Evolutionary conservation across 2,113 vertebrate genomes (phyloP), one percentile per base, ranked within the genome.

Genomic region (Natator depressus): DNA sequence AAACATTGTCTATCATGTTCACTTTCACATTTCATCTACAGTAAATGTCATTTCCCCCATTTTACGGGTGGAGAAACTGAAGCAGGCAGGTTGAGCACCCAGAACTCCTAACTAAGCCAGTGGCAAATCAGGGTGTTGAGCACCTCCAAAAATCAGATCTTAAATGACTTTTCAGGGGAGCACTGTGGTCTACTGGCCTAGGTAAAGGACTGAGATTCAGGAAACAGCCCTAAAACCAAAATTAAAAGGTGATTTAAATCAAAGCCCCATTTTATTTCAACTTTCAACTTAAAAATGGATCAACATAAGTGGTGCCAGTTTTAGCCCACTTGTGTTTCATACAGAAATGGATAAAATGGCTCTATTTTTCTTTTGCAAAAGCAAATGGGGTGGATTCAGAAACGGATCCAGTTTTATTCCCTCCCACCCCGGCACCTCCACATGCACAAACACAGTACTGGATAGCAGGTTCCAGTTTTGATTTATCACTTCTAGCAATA

Each of bases 221-320:
- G 19, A 80, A 57, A 94, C 80, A 85, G 76, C 87, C 22, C 11
- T 79, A 59, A 94, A 94, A 82, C 80, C 38, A 90, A 29, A 22
- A 75, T 62, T 54, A 24, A 62, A 80, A 93, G 22, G 11, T 46
- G n/a, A 72, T 86, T 94, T 86, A 94, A 94, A 82, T 3, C 1
- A 0, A 0, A 42, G 6, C 0, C 5, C 2, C 78, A 62, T 86
- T 89, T 96, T 91, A 76, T 62, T 24, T 94, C 62, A 95, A 54
- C 13, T 12, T 3, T 86, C 42, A 78, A 79, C 27, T 82, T 86
- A 90, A 92, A 88, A 96, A 85, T 24, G 1, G 4, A 2, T 54
- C 35, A n/a, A 95, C 42, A 84, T n/a, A 84, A 72, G 8, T 24
- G 25, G 10, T 80, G 86, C 8, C 12, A 80, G 46, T 82, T 94